Evolutionary conservation across 2,888 invertebrate genomes (phyloP).

Genomic region (Platycheirus albimanus): DNA sequence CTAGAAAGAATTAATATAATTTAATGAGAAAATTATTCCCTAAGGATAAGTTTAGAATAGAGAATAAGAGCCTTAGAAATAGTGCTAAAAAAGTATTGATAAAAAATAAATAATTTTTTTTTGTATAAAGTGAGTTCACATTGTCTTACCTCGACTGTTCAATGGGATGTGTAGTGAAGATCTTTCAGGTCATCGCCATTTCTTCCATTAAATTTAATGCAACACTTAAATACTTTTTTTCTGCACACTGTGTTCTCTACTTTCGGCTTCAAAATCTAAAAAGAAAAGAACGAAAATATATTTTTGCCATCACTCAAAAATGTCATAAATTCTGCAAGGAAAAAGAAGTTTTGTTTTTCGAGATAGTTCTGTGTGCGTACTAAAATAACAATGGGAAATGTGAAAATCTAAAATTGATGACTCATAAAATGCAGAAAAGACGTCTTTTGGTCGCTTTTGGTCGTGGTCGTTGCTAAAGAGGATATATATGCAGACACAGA

Average conservation of each 20-base stretch:
- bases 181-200: slow-evolving; percentile 57
- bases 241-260: slow-evolving; percentile 1
- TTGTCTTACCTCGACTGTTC: slow-evolving; percentile 54
- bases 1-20: background rate
- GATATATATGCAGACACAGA: background rate
- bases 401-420: slow-evolving; percentile 67
- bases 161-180: slow-evolving; percentile 28
- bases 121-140: slow-evolving; percentile 20
- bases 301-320: slow-evolving; percentile 67
- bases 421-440: slow-evolving; percentile 68
- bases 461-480: slow-evolving; percentile 10
- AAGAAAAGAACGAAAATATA: slow-evolving; percentile 48
- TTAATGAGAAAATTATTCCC: too few species aligned
- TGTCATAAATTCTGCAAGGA: slow-evolving; percentile 45
- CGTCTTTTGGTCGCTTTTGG: slow-evolving; percentile 60
- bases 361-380: slow-evolving; percentile 40
- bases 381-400: slow-evolving; percentile 67
- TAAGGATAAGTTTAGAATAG: too few species aligned
- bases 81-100: too few species aligned
- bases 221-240: slow-evolving; percentile 34
- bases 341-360: slow-evolving; percentile 29
- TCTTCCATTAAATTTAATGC: slow-evolving; percentile 44
- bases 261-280: slow-evolving; percentile 40
- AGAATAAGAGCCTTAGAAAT: too few species aligned
- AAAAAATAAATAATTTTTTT: too few species aligned